Conservation (phyloP, 2,797 vertebrate genomes). For the Neosalanx taihuensis region DNA sequence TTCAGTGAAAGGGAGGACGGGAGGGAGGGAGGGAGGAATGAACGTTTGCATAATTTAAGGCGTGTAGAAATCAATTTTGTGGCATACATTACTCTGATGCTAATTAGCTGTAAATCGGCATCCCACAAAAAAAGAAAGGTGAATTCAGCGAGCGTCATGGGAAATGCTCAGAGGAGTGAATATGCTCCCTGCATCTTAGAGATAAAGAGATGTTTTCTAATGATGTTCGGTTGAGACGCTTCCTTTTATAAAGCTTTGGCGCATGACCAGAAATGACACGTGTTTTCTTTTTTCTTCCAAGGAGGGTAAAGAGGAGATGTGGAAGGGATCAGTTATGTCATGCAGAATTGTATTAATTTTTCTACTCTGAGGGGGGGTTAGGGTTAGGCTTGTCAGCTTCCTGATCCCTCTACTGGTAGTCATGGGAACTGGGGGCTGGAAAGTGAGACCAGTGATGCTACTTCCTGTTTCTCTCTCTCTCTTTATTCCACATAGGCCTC, state of each 20-base stretch:
- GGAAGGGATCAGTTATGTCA: background rate
- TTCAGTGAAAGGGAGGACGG: slow-evolving; percentile 2
- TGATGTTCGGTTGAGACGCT: slow-evolving; percentile 14
- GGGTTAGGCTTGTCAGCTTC: background rate
- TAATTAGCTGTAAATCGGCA: slow-evolving; percentile 68
- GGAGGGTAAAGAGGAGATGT: no score
- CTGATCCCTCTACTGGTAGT: slow-evolving; percentile 26
- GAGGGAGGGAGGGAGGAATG: slow-evolving; percentile 34
- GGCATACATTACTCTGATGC: slow-evolving; percentile 67
- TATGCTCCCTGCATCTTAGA: background rate
- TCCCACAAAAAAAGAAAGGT: slow-evolving; percentile 55
- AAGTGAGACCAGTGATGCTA: slow-evolving; percentile 7
- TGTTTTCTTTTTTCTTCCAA: background rate
- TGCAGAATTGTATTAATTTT: background rate
- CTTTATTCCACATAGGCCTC: background rate
- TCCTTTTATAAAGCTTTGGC: slow-evolving; percentile 20
- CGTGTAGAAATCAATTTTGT: slow-evolving; percentile 63
- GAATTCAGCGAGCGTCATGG: slow-evolving; percentile 38
- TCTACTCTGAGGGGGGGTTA: no score
- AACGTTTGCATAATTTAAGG: slow-evolving; percentile 64
- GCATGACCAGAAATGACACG: background rate
- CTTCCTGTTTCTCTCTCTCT: background rate
- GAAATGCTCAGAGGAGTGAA: slow-evolving; percentile 50
- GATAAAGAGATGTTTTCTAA: slow-evolving; percentile 33
- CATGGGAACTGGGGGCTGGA: slow-evolving; percentile 16